Conservation (phyloP, 2,113 vertebrate species). For the Chionodraco myersi region DNA sequence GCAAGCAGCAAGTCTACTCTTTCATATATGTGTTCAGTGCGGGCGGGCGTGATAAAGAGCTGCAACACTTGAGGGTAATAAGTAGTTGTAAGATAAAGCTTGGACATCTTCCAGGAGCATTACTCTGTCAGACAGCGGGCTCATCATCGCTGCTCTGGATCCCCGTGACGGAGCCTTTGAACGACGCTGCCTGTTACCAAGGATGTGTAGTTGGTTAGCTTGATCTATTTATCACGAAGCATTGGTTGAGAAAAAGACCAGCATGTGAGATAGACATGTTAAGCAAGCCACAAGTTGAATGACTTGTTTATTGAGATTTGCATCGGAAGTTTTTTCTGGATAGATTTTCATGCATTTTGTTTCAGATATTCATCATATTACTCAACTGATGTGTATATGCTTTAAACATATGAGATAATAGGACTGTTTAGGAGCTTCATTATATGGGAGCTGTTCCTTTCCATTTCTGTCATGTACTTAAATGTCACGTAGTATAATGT, state of each 20-base stretch:
- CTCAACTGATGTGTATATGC: not conserved
- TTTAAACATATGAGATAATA: not conserved
- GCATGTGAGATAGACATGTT: not conserved
- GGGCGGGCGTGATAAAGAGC: slow-evolving; percentile 60
- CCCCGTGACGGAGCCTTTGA: slow-evolving; percentile 13
- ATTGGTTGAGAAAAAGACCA: not conserved
- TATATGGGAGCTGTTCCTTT: not conserved
- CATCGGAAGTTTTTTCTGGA: not conserved
- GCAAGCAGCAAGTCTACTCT: slow-evolving; percentile 40
- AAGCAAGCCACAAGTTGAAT: not conserved
- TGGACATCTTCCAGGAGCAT: slow-evolving; percentile 61
- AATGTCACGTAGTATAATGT: too few relatives aligned
- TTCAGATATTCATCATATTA: not conserved
- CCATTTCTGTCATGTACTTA: too few relatives aligned
- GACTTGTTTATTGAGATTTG: not conserved
- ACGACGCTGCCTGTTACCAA: not conserved
- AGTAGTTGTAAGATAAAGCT: slow-evolving; percentile 66
- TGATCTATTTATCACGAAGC: not conserved
- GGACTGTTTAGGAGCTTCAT: too few relatives aligned
- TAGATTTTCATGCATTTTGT: not conserved
- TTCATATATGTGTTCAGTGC: slow-evolving; percentile 30
- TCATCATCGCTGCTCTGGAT: slow-evolving; percentile 27
- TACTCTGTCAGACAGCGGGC: slow-evolving; percentile 40
- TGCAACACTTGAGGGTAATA: slow-evolving; percentile 51
- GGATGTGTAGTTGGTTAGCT: slow-evolving; percentile 9